phyloP scores from a whole-genome alignment of 2,797 vertebrate species.

The Bradypus variegatus region DNA sequence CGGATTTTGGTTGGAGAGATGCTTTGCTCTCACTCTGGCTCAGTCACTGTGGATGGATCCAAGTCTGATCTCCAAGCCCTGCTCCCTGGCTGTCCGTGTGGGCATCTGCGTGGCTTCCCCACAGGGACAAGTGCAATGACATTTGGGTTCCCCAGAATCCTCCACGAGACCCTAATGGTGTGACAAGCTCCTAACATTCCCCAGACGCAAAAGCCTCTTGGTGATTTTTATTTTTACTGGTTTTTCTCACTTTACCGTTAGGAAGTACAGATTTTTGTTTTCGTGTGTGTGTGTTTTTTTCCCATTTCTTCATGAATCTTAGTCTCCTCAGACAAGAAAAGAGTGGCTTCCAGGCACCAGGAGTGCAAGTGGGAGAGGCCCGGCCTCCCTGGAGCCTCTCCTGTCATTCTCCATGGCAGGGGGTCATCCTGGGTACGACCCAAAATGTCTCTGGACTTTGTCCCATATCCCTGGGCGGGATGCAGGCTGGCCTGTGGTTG shows the following conservation, averaged over 20 bases:
- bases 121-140: background rate
- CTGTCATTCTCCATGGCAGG: too few relatives aligned
- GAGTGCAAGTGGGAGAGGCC: background rate
- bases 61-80: background rate
- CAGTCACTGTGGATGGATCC: fast-evolving
- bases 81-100: background rate
- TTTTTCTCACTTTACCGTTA: background rate
- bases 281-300: background rate
- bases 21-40: background rate
- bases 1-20: background rate
- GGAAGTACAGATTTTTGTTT: background rate
- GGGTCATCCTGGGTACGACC: too few relatives aligned
- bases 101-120: fast-evolving
- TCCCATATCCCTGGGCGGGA: too few relatives aligned
- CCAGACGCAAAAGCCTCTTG: too few relatives aligned
- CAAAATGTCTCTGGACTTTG: too few relatives aligned
- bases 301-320: background rate
- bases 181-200: background rate
- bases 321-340: background rate
- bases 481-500: too few relatives aligned
- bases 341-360: background rate
- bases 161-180: background rate
- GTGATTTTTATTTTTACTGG: background rate
- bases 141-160: background rate
- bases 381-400: background rate